phyloP scores from a whole-genome alignment of 2,113 vertebrate species.

The Circaetus gallicus region DNA sequence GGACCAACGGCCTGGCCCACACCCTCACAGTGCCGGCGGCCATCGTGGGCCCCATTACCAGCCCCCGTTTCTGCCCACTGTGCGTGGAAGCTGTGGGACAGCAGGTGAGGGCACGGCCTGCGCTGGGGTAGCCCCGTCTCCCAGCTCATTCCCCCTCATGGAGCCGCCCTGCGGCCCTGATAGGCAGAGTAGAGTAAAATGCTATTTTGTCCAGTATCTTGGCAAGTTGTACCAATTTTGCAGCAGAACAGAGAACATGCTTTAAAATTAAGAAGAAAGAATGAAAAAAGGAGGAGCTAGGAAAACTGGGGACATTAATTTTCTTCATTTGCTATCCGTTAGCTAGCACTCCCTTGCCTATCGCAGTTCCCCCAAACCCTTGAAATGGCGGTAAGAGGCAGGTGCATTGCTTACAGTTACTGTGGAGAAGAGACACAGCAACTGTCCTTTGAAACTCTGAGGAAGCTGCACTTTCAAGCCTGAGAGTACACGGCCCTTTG shows the following conservation, averaged over 20 bases:
- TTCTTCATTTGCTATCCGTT: background rate
- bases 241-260: background rate
- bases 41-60: fast-evolving
- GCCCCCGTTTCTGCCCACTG: background rate
- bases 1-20: no score
- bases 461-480: background rate
- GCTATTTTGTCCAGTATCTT: background rate
- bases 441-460: background rate
- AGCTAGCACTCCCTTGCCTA: background rate
- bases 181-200: background rate
- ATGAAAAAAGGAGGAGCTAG: background rate
- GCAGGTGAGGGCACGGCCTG: fast-evolving
- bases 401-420: fast-evolving
- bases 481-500: background rate
- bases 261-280: background rate
- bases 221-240: background rate
- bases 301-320: background rate
- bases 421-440: background rate
- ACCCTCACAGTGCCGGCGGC: fast-evolving
- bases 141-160: fast-evolving
- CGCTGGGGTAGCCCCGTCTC: fast-evolving
- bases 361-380: fast-evolving
- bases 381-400: background rate
- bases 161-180: fast-evolving
- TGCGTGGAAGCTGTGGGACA: fast-evolving